These are phyloP conservation scores for Mesorhabditis sp. DNA, from an alignment of 2,888 invertebrate species.

Conservation along the genomic window DNA sequence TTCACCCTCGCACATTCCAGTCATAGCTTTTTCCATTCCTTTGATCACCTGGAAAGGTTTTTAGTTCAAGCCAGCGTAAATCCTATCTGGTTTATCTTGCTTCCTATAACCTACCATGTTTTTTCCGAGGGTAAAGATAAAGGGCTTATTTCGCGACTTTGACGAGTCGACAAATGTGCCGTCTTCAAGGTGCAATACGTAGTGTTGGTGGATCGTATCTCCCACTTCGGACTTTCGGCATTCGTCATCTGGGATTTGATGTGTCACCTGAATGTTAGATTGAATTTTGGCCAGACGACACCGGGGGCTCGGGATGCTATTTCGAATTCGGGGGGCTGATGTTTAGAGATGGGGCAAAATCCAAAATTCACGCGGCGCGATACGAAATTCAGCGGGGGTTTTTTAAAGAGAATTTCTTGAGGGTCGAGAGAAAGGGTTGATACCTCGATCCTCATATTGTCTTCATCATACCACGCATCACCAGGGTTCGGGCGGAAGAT, in stretches of 20 bases:
- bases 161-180: slow-evolving; percentile 53
- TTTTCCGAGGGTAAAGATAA: slow-evolving; percentile 48
- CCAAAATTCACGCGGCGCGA: not conserved
- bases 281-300: no score
- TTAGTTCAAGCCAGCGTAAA: not conserved
- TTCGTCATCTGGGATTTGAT: slow-evolving; percentile 44
- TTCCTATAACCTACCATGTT: slow-evolving; percentile 35
- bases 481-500: slow-evolving; percentile 56
- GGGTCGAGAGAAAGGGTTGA: not conserved
- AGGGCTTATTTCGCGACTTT: slow-evolving; percentile 49
- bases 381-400: not conserved
- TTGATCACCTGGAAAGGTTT: slow-evolving; percentile 30
- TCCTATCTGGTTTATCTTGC: not conserved
- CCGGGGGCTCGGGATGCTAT: no score
- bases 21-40: slow-evolving; percentile 56
- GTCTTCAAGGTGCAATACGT: slow-evolving; percentile 52
- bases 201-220: slow-evolving; percentile 55
- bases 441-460: slow-evolving; percentile 4
- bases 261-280: slow-evolving; percentile 32
- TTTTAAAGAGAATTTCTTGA: not conserved
- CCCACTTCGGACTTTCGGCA: slow-evolving; percentile 42
- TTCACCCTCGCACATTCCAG: slow-evolving; percentile 56
- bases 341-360: not conserved
- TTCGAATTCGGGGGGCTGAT: not conserved
- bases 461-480: slow-evolving; percentile 39